phyloP scores from a whole-genome alignment of 53 echinoderm and acorn worm genomes.

The Paelopatides confundens region DNA sequence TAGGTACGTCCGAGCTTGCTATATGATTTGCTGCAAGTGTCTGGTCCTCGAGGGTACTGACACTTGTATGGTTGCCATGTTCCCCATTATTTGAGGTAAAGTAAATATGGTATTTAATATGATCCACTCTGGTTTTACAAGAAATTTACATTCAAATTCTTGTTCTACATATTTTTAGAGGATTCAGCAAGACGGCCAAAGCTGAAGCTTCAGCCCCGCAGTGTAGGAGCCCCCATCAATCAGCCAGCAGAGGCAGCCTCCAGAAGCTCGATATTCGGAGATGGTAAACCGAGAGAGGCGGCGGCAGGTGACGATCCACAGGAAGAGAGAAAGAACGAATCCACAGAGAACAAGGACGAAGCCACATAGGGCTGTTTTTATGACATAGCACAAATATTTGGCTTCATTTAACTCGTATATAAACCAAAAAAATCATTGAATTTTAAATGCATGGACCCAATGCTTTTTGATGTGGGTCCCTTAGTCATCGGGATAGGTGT shows the following conservation, averaged over 20 bases:
- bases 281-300: conserved; percentile 85
- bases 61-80: too few relatives aligned
- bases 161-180: conserved; percentile 66
- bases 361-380: not conserved
- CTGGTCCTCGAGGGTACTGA: too few relatives aligned
- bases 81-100: too few relatives aligned
- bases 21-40: too few relatives aligned
- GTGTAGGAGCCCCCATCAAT: conserved; percentile 77
- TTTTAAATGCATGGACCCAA: too few relatives aligned
- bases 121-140: too few relatives aligned
- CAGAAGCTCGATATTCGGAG: conserved; percentile 85
- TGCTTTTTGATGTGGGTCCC: too few relatives aligned
- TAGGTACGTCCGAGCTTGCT: too few relatives aligned
- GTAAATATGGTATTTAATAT: too few relatives aligned
- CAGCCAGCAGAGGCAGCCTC: conserved; percentile 55
- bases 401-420: not conserved
- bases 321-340: not conserved
- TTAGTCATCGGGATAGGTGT: too few relatives aligned
- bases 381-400: not conserved
- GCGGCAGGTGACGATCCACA: not conserved
- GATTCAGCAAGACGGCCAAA: conserved; percentile 86
- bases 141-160: too few relatives aligned
- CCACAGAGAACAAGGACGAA: too few relatives aligned
- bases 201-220: conserved; percentile 80
- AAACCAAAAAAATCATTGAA: not conserved